Evolutionary conservation across 2,888 invertebrate species (phyloP), one percentile per base, ranked within the genome.

Genomic region (Amiota communis): DNA sequence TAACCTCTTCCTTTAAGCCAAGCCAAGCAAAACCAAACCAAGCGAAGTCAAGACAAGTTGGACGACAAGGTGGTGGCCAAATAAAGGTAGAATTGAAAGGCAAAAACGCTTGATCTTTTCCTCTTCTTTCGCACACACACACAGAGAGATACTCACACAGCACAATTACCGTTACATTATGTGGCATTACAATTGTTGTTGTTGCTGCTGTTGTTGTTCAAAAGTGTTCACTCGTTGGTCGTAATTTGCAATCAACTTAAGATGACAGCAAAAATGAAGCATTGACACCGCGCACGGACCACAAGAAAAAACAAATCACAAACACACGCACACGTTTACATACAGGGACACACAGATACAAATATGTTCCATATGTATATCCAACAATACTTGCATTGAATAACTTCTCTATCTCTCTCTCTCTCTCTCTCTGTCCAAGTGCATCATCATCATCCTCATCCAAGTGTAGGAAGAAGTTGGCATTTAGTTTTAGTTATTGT

Each of bases 191-290:
- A 76, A 36, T 67, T 69, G 20, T 63, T 73, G 71, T 46, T 49
- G 65, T 46, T 49, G 65, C 68, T 73, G 71, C 23, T 49, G 65
- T 46, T 49, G 65, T 46, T 59, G 81, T 75, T 76, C 72, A 59
- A 70, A 48, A 12, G 23, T 48, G 61, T 20, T 61, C 74, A 75
- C 72, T 73, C 75, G 67, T 61, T 78, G 87, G 83, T 87, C 87
- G 87, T 87, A 87, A 87, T 87, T 87, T 88, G 87, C 87, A 88
- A 87, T 87, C 88, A 87, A 87, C 87, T 87, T 88, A 87, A 87
- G 87, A 87, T 87, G 87, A 88, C 87, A 88, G 87, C 84, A 87
- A 81, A 87, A 88, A 87, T 87, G 87, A 87, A 87, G 88, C 88
- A 87, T 87, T 87, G 87, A 87, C 87, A 87, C 82, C 80, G 83